Percentiles rank a stretch among this genome's conserved stretches.
These are phyloP conservation scores for Clostera curtula DNA, from an alignment of 2,888 invertebrate species.

Conservation along the genomic window DNA sequence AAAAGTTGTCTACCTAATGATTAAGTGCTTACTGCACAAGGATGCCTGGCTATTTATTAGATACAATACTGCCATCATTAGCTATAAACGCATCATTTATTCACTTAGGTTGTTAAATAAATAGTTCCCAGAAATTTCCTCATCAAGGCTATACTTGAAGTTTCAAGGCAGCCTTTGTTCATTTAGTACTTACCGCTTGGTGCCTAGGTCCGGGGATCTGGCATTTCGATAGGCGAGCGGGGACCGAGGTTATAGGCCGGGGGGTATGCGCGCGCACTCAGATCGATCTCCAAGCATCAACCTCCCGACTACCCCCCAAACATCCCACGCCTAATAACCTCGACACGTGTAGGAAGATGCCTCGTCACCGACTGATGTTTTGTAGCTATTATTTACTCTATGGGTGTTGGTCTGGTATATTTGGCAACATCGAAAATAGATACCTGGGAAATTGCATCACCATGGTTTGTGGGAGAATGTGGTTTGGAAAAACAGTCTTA, in stretches of 20 bases:
- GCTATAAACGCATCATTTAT: too few relatives aligned
- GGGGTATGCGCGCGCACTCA: constrained; percentile 49
- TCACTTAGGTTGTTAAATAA: too few relatives aligned
- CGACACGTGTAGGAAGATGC: constrained; percentile 41
- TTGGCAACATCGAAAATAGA: too few relatives aligned
- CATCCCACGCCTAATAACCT: constrained; percentile 21
- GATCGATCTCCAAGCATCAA: constrained; percentile 52
- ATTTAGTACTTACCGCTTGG: constrained; percentile 17
- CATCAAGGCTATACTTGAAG: not conserved
- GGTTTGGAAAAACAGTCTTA: too few relatives aligned
- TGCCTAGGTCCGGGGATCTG: constrained; percentile 31
- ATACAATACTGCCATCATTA: too few relatives aligned
- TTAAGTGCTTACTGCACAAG: too few relatives aligned
- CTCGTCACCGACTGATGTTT: constrained; percentile 40
- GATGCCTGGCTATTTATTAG: too few relatives aligned
- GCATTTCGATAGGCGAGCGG: constrained; percentile 33
- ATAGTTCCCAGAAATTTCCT: too few relatives aligned
- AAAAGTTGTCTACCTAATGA: too few relatives aligned
- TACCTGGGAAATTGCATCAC: too few relatives aligned
- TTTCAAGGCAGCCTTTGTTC: constrained; percentile 5
- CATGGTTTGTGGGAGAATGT: too few relatives aligned
- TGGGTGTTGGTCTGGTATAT: too few relatives aligned
- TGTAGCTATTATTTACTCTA: constrained; percentile 25
- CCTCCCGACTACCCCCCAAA: constrained; percentile 20
- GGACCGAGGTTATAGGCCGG: constrained; percentile 19